These are phyloP conservation scores for Nerophis ophidion DNA, from an alignment of 2,113 vertebrate genomes.

Conservation along the genomic window DNA sequence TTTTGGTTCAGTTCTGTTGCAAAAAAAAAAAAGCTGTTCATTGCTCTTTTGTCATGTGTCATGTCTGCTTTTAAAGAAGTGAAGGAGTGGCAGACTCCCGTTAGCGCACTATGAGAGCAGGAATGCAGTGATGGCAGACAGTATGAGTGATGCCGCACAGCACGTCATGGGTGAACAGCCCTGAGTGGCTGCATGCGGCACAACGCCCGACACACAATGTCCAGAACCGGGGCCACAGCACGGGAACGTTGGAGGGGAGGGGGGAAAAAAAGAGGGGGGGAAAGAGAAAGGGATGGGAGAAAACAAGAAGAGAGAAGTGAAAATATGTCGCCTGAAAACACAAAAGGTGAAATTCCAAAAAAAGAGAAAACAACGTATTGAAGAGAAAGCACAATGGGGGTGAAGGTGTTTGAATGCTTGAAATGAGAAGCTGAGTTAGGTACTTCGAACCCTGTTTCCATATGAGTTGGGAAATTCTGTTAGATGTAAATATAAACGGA, in stretches of 20 bases:
- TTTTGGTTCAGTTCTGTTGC: slow-evolving; percentile 53
- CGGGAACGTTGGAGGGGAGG: slow-evolving; percentile 48
- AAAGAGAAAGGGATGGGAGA: slow-evolving; percentile 43
- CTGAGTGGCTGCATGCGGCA: slow-evolving; percentile 78
- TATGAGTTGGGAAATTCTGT: too few species aligned
- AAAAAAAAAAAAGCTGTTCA: slow-evolving; percentile 3
- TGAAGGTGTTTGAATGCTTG: slow-evolving; percentile 47
- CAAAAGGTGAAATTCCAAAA: slow-evolving; percentile 34
- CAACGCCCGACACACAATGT: slow-evolving; percentile 67
- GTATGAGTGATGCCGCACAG: slow-evolving; percentile 83
- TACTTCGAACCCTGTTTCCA: not conserved
- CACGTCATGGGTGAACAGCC: slow-evolving; percentile 82
- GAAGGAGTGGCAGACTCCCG: slow-evolving; percentile 41
- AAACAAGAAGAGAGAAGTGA: slow-evolving; percentile 59
- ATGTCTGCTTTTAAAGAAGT: slow-evolving; percentile 44
- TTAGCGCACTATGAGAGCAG: slow-evolving; percentile 79
- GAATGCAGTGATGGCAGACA: slow-evolving; percentile 80
- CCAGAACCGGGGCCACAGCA: slow-evolving; percentile 74
- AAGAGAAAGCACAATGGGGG: slow-evolving; percentile 41
- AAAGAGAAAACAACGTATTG: slow-evolving; percentile 43
- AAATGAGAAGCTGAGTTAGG: slow-evolving; percentile 50
- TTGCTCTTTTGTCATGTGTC: slow-evolving; percentile 20
- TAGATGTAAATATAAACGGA: too few species aligned
- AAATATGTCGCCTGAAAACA: slow-evolving; percentile 55
- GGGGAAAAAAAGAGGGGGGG: slow-evolving; percentile 21